A percentile compares a stretch with the other conserved stretches of the same genome.
Evolutionary conservation across 2,888 invertebrate species (phyloP).

Genomic region (Neoitamus cyanurus): DNA sequence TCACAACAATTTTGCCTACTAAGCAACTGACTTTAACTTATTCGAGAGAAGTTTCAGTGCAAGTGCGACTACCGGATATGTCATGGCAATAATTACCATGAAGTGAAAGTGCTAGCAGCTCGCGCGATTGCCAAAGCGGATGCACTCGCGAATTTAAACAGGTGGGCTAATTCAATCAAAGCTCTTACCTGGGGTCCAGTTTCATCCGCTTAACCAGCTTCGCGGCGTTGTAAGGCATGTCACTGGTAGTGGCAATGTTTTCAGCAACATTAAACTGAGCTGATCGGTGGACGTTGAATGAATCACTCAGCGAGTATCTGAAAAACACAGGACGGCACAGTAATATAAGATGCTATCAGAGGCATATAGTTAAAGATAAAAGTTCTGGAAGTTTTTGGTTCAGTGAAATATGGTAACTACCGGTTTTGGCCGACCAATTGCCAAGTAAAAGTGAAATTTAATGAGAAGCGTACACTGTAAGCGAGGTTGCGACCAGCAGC

Average conservation of each 20-base stretch:
- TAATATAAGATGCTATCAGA: neutral
- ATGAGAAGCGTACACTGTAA: neutral
- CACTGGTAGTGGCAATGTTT: constrained; percentile 67
- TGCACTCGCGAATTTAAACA: neutral
- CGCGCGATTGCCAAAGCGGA: neutral
- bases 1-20: neutral
- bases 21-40: neutral
- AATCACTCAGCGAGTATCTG: constrained; percentile 66
- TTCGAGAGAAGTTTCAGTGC: neutral
- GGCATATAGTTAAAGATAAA: neutral
- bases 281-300: constrained; percentile 59
- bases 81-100: constrained; percentile 15
- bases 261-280: constrained; percentile 71
- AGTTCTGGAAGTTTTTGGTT: neutral
- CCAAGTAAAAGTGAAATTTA: constrained; percentile 40
- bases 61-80: constrained; percentile 1
- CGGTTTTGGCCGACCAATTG: neutral
- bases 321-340: neutral
- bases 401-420: neutral
- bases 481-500: neutral
- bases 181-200: constrained; percentile 62
- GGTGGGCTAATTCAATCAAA: neutral
- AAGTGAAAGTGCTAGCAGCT: constrained; percentile 43
- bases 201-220: constrained; percentile 67
- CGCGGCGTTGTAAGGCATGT: constrained; percentile 69